Evolutionary conservation across 2,888 invertebrate species (phyloP), one percentile per base, ranked within the genome.

Genomic region (Tenthredo scrophulariae): DNA sequence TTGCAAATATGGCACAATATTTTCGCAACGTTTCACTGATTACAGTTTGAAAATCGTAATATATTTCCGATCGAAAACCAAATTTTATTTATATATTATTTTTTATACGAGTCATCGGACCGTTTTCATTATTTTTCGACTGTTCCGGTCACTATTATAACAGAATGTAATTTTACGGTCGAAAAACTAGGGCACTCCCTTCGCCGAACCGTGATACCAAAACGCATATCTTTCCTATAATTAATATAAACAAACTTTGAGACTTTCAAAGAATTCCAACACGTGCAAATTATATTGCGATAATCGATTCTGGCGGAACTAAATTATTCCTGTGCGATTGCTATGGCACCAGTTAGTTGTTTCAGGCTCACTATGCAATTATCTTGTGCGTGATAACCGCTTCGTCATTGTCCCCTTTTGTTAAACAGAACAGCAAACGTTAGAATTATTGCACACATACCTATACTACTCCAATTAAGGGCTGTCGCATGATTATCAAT

Each of bases 351-450:
- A 37, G 58, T 33, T 33, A 54, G 26, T 6, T 40, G 75, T 9
- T 29, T 62, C 37, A 26, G 62, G 5, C 13, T 22, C 40, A 22
- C 22, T 15, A 22, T 62, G 62, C 37, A 77, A 77, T 80, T 62
- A 80, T n/a, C 37, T 80, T 50, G 40, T 62, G 22, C 80, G 62
- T 62, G 37, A 80, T 80, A 80, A 62, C 80, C 33, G 62, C 58
- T n/a, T 80, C 58, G 62, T 58, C 62, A 80, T 62, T 62, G 37
- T 40, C 37, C 62, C 29, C 62, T 50, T 80, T 80, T 22, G 58
- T 62, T 62, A 80, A 80, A 62, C 22, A n/a, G 62, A 80, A 10
- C 58, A 22, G 58, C 37, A 80, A 80, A 40, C 62, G 40, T 62
- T 33, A 13, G n/a, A 33, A 40, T 62, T 80, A 22, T 80, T 50